Base-by-base conservation (phyloP, 2,888 invertebrate genomes). In the Tenthredo mesomela region DNA sequence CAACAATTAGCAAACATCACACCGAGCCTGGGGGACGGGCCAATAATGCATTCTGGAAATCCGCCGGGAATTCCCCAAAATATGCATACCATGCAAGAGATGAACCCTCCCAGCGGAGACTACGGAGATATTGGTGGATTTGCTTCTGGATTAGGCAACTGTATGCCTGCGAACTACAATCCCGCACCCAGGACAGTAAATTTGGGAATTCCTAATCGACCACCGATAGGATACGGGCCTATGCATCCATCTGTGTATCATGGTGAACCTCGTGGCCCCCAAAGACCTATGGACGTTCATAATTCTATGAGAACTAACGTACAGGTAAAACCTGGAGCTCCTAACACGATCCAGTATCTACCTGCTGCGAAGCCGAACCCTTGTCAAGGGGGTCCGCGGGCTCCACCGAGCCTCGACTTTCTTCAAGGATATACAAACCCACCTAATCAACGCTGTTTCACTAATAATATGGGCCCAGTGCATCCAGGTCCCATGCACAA, bases 301-400 rank as follows among this genome's bases (percentile, higher is more conserved):
- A 91, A 91, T 33, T 93, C 93, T 7, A 93, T 93, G 4, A 95
- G 94, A 90, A 95, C 95, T 1, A 96, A 96, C 91, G 87, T 82
- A 9, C 98, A 98, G 94, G 98, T 99, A 40, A 99, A 99, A 94
- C 97, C 99, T 15, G 98, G 97, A 93, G 98, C 99, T 18, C 99
- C 99, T 0, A 99, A 99, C 94, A 99, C 99, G 61, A 99, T 99
- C 92, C 99, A 99, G 94, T 99, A 99, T 95, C 95, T 99, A 93
- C 99, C 99, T 33, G 98, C 98, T 10, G 97, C 98, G 82, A 95
- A 98, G 94, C 97, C 98, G 18, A 98, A 98, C 92, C 96, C 96
- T 90, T 95, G 96, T 12, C 96, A 96, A 90, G 95, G 95, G 86
- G 94, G 95, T 50, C 97, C 96, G 0, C 94, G 98, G 73, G 97